These are phyloP conservation scores for Megaptera novaeangliae DNA, from an alignment of 2,113 vertebrate species.

Conservation along the genomic window DNA sequence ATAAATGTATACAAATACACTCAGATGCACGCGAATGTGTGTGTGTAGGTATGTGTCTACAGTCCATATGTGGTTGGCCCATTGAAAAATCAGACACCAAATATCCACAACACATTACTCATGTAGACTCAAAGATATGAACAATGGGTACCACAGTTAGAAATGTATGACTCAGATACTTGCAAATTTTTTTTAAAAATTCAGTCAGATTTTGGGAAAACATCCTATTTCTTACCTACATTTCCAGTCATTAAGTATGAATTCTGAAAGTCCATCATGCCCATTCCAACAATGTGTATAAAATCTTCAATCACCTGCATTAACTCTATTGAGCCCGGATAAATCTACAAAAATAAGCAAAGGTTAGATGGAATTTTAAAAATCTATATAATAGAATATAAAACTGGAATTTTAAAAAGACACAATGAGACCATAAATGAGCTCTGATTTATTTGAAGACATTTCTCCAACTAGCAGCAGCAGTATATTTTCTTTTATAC, in stretches of 20 bases:
- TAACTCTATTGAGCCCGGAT: slow-evolving; percentile 96
- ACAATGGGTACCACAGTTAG: not conserved
- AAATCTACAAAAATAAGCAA: slow-evolving; percentile 88
- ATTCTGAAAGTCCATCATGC: slow-evolving; percentile 99
- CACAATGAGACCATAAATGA: not conserved
- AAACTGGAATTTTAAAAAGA: not conserved
- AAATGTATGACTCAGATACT: slow-evolving; percentile 59
- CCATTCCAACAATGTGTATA: slow-evolving; percentile 99
- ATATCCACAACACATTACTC: not conserved
- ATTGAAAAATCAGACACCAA: not conserved
- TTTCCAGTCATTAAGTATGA: slow-evolving; percentile 99
- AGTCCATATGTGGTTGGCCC: not conserved
- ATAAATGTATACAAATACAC: not conserved
- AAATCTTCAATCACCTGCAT: slow-evolving; percentile 99
- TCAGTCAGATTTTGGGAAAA: slow-evolving; percentile 68
- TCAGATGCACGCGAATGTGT: not conserved
- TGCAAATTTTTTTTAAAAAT: slow-evolving; percentile 75
- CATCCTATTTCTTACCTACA: slow-evolving; percentile 92
- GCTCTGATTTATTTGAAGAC: not conserved
- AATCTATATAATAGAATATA: not conserved
- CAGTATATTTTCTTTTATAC: not conserved
- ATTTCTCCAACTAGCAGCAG: not conserved
- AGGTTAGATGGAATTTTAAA: slow-evolving; percentile 32
- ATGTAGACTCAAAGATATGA: not conserved
- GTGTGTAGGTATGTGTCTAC: not conserved